phyloP scores from a whole-genome alignment of 2,797 vertebrate genomes.

The Chloroceryle amazona region DNA sequence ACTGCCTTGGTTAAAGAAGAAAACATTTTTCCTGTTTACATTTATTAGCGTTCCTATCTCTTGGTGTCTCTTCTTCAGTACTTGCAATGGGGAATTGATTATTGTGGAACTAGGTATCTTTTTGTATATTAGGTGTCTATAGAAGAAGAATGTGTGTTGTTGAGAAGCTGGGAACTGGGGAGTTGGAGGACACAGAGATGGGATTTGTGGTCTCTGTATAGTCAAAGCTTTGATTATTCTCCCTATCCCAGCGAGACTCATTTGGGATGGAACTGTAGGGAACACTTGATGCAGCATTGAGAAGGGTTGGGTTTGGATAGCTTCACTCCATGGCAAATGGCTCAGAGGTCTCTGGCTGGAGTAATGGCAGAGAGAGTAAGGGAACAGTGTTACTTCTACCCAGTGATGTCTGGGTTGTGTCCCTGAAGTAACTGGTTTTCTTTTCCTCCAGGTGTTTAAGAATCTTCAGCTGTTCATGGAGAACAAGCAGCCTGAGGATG shows the following conservation, averaged over 20 bases:
- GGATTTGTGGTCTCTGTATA: conserved; percentile 9
- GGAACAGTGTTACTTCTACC: neutral
- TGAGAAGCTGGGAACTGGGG: neutral
- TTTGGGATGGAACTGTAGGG: neutral
- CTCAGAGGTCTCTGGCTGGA: neutral
- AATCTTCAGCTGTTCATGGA: conserved; percentile 98
- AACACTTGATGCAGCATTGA: neutral
- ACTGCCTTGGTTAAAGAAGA: neutral
- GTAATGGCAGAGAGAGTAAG: neutral
- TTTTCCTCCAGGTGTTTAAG: conserved; percentile 91
- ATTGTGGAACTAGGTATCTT: neutral
- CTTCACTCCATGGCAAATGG: neutral
- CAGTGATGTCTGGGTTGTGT: neutral
- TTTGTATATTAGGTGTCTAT: neutral
- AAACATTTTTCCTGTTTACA: neutral
- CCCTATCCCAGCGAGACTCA: neutral
- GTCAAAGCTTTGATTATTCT: conserved; percentile 21
- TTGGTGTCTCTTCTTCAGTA: neutral
- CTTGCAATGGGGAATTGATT: neutral
- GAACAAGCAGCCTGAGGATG: conserved; percentile 96
- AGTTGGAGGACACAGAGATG: neutral
- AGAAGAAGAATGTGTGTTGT: neutral
- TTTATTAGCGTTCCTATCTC: neutral
- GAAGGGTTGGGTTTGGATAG: neutral
- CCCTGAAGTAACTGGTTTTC: neutral